phyloP scores from a whole-genome alignment of 1,140 invertebrate genomes.

The Drosophila bipectinata region DNA sequence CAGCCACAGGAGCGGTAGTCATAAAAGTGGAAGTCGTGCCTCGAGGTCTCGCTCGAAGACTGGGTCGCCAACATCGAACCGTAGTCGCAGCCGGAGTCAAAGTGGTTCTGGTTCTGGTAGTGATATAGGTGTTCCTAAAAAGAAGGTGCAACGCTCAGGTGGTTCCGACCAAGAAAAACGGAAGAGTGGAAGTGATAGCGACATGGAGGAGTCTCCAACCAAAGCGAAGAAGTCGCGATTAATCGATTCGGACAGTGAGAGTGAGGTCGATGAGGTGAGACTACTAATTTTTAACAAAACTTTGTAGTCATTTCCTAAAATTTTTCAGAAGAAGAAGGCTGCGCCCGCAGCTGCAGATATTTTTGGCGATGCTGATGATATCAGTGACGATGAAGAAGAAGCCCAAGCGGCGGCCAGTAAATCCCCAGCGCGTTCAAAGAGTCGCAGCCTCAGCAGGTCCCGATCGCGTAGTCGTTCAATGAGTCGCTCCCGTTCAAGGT shows the following conservation, averaged over 20 bases:
- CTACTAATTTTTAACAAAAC: not conserved
- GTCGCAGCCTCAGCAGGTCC: conserved; percentile 54
- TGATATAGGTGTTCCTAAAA: conserved; percentile 69
- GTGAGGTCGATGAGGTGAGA: conserved; percentile 50
- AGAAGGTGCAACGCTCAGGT: conserved; percentile 70
- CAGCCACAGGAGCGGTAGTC: conserved; percentile 38
- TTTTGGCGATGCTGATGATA: conserved; percentile 97
- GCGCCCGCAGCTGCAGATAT: conserved; percentile 89
- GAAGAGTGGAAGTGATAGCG: conserved; percentile 54
- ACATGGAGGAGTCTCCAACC: conserved; percentile 51
- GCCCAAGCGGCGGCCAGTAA: conserved; percentile 71
- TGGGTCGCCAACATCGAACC: conserved; percentile 62
- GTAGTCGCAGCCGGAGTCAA: conserved; percentile 69
- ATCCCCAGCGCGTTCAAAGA: conserved; percentile 49
- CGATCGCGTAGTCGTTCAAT: conserved; percentile 60
- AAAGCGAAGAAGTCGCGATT: conserved; percentile 85
- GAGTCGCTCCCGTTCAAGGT: conserved; percentile 65
- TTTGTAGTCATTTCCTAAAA: not conserved
- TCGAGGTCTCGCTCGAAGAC: conserved; percentile 68
- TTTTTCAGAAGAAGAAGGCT: conserved; percentile 47
- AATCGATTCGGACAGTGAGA: conserved; percentile 85
- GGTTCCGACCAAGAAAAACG: conserved; percentile 55
- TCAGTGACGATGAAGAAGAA: conserved; percentile 90
- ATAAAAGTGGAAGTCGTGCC: conserved; percentile 38
- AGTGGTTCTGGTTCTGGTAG: conserved; percentile 83